Conservation (phyloP, 2,888 invertebrate genomes). For the Eustalomyia histrio region DNA sequence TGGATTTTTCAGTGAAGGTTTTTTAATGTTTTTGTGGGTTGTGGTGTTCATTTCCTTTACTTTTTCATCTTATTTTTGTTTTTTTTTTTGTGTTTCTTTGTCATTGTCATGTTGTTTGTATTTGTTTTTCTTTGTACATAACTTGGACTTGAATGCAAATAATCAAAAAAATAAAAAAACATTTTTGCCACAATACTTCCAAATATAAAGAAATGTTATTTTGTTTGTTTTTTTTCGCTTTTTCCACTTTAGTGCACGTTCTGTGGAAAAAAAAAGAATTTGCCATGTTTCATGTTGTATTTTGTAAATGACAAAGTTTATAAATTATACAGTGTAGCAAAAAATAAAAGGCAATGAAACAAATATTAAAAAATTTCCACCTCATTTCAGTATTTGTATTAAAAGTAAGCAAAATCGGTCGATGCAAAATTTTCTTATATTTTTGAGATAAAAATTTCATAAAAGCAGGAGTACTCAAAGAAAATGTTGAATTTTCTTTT, state of each 20-base stretch:
- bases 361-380: no score
- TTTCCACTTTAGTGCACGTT: slow-evolving; percentile 57
- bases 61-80: slow-evolving; percentile 49
- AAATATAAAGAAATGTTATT: slow-evolving; percentile 57
- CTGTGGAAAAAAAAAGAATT: slow-evolving; percentile 46
- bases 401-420: no score
- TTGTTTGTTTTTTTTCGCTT: slow-evolving; percentile 29
- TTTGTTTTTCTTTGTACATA: slow-evolving; percentile 55
- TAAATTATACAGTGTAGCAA: slow-evolving; percentile 48
- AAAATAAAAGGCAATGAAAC: slow-evolving; percentile 1
- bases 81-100: slow-evolving; percentile 47
- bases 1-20: slow-evolving; percentile 48
- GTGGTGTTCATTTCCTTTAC: slow-evolving; percentile 55
- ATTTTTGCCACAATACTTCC: slow-evolving; percentile 44
- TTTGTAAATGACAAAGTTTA: slow-evolving; percentile 64
- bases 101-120: slow-evolving; percentile 60
- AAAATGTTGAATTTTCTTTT: no score
- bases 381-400: no score
- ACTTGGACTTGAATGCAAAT: slow-evolving; percentile 60
- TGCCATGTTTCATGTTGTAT: slow-evolving; percentile 62
- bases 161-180: slow-evolving; percentile 32
- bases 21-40: slow-evolving; percentile 58
- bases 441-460: no score
- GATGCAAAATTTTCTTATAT: no score
- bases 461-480: no score